A percentile compares a stretch with the other conserved stretches of the same genome.
Conservation (phyloP, 2,797 vertebrate genomes). For the Gallirallus australis region DNA sequence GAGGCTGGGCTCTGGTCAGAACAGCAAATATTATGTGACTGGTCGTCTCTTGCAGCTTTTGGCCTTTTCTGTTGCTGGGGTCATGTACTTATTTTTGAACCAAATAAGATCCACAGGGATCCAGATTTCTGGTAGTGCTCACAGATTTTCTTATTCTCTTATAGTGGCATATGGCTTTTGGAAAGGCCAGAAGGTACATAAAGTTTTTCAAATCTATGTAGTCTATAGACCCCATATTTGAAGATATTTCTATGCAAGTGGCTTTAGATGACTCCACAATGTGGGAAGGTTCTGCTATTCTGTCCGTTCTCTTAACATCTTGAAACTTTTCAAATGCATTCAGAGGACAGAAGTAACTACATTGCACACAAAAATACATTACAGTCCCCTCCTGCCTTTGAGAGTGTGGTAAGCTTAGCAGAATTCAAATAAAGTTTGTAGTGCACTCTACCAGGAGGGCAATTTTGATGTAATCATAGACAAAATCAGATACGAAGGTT, state of each 20-base stretch:
- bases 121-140: neutral
- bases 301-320: neutral
- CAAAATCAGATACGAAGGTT: slow-evolving; percentile 4
- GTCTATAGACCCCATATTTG: neutral
- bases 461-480: slow-evolving; percentile 37
- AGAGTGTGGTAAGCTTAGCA: neutral
- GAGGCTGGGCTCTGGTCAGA: neutral
- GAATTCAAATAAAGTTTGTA: slow-evolving; percentile 43
- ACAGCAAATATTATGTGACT: neutral
- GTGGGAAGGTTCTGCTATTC: neutral
- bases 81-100: fast-evolving
- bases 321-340: neutral
- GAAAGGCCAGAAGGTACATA: neutral
- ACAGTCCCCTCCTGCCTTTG: neutral
- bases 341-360: neutral
- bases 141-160: neutral
- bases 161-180: neutral
- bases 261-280: neutral
- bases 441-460: neutral
- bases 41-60: neutral
- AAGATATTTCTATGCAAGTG: neutral
- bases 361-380: neutral
- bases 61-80: neutral
- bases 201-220: neutral
- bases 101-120: neutral